Evolutionary conservation across 2,797 vertebrate species (phyloP).

Genomic region (Tokudaia muenninki): DNA sequence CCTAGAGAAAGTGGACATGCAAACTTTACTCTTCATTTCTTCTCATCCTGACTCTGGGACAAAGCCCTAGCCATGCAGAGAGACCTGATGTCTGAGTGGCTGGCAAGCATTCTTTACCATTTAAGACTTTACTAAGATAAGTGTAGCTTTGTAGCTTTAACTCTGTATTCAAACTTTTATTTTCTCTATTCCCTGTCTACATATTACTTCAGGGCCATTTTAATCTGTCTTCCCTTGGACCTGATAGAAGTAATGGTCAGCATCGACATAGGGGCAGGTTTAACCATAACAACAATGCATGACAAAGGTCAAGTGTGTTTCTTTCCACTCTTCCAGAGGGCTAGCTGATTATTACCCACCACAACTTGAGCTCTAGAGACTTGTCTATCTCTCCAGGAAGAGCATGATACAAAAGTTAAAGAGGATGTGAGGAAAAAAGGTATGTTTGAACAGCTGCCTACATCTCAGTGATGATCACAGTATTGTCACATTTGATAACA

Average conservation of each 20-base stretch:
- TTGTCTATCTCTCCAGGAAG: neutral
- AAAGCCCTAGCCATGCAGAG: neutral
- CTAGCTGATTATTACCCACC: neutral
- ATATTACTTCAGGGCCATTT: slow-evolving; percentile 5
- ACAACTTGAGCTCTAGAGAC: neutral
- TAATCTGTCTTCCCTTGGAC: neutral
- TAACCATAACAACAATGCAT: neutral
- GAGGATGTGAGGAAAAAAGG: neutral
- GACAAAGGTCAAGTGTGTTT: neutral
- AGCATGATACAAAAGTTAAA: neutral
- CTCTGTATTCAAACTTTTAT: neutral
- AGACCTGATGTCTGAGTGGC: neutral
- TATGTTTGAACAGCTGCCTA: neutral
- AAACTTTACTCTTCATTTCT: slow-evolving; percentile 21
- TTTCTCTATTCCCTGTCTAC: neutral
- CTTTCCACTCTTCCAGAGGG: neutral
- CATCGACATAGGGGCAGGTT: neutral
- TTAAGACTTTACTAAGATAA: neutral
- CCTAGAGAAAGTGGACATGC: slow-evolving; percentile 19
- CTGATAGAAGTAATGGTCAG: neutral
- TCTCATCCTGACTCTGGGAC: neutral
- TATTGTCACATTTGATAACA: neutral
- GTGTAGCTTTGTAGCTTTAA: neutral
- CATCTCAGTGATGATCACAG: neutral
- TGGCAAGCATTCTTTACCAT: neutral